phyloP scores from a whole-genome alignment of 2,113 vertebrate genomes.

The Dicrurus megarhynchus region DNA sequence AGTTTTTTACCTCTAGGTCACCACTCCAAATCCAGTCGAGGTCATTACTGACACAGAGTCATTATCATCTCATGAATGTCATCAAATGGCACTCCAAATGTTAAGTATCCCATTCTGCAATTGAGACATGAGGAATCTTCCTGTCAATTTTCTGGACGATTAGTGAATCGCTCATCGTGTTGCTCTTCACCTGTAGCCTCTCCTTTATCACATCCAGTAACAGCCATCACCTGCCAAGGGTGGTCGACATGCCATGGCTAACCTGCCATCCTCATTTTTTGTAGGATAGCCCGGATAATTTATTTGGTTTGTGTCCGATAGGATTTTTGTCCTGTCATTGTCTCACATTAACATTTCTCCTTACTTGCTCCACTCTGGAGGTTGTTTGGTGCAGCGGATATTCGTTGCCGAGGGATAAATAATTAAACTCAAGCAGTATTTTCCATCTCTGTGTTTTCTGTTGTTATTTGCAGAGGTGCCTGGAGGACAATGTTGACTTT shows the following conservation, averaged over 20 bases:
- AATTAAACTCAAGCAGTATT: not conserved
- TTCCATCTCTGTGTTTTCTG: not conserved
- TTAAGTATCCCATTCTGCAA: not conserved
- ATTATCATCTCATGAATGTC: not conserved
- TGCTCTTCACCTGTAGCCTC: not conserved
- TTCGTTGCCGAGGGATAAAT: not conserved
- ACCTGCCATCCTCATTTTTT: not conserved
- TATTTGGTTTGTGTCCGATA: not conserved
- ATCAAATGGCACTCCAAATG: conserved; percentile 9
- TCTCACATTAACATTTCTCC: not conserved
- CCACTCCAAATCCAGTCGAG: not conserved
- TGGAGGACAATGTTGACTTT: not conserved
- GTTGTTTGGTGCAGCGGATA: not conserved
- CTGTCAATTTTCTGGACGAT: not conserved
- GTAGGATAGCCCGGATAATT: not conserved
- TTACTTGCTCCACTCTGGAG: rapidly evolving
- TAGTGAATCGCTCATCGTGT: not conserved
- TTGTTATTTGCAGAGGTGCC: not conserved
- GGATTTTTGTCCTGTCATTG: not conserved
- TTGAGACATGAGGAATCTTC: not conserved
- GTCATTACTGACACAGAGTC: not conserved
- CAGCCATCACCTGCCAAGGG: not conserved
- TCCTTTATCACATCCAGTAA: not conserved
- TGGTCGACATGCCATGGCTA: not conserved
- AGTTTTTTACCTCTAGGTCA: not conserved